Conservation (phyloP, 1,140 invertebrate genomes). For the Dendroctonus valens region DNA sequence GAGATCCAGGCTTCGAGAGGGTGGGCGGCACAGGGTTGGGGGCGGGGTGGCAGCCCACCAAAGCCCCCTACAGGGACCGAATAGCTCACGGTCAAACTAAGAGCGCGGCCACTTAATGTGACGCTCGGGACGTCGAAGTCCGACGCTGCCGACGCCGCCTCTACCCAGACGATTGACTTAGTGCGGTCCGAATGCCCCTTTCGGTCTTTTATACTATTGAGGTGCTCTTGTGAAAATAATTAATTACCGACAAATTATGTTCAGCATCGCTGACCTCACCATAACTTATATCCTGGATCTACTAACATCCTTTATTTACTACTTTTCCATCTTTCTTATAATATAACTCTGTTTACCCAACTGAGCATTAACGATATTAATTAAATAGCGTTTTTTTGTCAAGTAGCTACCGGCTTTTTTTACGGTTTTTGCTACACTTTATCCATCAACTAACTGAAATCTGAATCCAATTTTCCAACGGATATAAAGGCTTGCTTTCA, state of each 20-base stretch:
- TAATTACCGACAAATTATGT: constrained; percentile 14
- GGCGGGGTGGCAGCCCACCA: constrained; percentile 8
- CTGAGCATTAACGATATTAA: no score
- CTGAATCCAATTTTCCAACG: neutral
- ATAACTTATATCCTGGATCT: no score
- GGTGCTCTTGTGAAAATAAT: constrained; percentile 23
- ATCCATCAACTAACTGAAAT: neutral
- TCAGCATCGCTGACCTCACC: neutral
- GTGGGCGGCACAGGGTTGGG: constrained; percentile 33
- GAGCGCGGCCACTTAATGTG: constrained; percentile 51
- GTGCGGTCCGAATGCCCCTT: constrained; percentile 29
- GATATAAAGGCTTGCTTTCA: neutral
- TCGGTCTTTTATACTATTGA: constrained; percentile 17
- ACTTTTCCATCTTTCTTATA: no score
- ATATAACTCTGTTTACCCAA: no score
- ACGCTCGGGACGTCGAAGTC: constrained; percentile 47
- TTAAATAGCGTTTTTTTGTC: no score
- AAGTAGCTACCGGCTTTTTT: neutral
- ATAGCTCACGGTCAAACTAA: constrained; percentile 52
- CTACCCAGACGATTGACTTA: constrained; percentile 35
- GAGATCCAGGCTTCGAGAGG: constrained; percentile 42
- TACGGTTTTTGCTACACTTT: neutral
- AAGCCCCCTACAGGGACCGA: constrained; percentile 43
- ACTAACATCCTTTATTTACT: no score
- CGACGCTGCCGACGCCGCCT: constrained; percentile 23